Evolutionary conservation across 2,797 vertebrate species (phyloP), one percentile per base, ranked within the genome.

Genomic region (Taenioides sp.): DNA sequence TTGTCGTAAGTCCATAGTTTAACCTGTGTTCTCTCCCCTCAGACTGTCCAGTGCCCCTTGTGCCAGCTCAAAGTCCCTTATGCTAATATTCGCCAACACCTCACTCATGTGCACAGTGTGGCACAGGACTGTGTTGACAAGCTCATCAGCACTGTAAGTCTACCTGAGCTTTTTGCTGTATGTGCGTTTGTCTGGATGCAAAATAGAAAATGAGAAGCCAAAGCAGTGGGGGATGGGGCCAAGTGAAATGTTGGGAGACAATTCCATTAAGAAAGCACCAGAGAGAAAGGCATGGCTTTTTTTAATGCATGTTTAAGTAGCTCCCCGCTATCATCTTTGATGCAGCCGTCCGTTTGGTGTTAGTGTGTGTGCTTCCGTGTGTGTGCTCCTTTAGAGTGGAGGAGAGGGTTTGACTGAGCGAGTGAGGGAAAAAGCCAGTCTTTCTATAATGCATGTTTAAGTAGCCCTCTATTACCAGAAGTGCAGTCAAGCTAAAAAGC

Each of bases 51-150:
- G 87, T 99, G 97, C 92, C 97, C 97, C 0, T 94, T 98, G 93
- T 99, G 97, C 93, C 98, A 99, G 92, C 96, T 90, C 77, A 87
- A 82, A 80, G 79, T 94, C 79, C 71, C 81, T 62, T 81, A 88
- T 80, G 90, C 93, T 82, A 95, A 97, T 81, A 92, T 98, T 74
- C 95, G 96, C 89, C 87, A 96, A 77, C 96, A 97, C 90, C 97
- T 99, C 90, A 96, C 96, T 71, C 96, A 98, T 77, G 94, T 98
- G 85, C 98, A 99, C 94, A 99, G 88, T 58, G 98, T 99, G 89
- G 96, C 98, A 0, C 96, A 97, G 0, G 98, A 99, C 93, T 99
- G 98, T 0, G 97, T 98, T 0, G 96, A 99, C 86, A 99, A 98
- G 69, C 96, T 99, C 92, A 97, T 99, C 83, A 94, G 96, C 91